A percentile compares a stretch with the other conserved stretches of the same genome.
These are phyloP conservation scores for Cephus spinipes DNA, from an alignment of 2,888 invertebrate genomes.

Conservation along the genomic window DNA sequence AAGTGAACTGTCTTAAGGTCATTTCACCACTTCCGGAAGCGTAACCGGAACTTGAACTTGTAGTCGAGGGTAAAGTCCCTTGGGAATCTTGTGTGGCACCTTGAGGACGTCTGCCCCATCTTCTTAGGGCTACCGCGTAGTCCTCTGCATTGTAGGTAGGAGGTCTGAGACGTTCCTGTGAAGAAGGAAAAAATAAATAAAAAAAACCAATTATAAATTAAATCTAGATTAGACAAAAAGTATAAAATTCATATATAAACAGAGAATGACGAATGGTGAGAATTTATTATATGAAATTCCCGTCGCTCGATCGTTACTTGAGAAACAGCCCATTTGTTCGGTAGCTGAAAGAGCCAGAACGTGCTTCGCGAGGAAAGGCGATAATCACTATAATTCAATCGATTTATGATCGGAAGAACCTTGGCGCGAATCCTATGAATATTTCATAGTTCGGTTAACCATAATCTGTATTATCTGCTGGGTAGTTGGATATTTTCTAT, in stretches of 20 bases:
- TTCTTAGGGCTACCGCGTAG: slow-evolving; percentile 82
- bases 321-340: background rate
- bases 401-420: slow-evolving; percentile 40
- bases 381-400: slow-evolving; percentile 42
- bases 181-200: background rate
- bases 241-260: background rate
- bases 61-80: slow-evolving; percentile 62
- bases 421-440: slow-evolving; percentile 35
- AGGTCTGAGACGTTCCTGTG: slow-evolving; percentile 84
- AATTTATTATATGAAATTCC: background rate
- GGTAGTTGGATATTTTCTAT: background rate
- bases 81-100: slow-evolving; percentile 63
- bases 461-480: slow-evolving; percentile 18
- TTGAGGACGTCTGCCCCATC: slow-evolving; percentile 79
- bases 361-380: slow-evolving; percentile 26
- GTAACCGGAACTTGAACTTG: slow-evolving; percentile 64
- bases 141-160: slow-evolving; percentile 93
- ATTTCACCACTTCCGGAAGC: slow-evolving; percentile 80
- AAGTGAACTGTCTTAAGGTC: slow-evolving; percentile 88
- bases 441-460: slow-evolving; percentile 27
- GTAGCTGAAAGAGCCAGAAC: background rate
- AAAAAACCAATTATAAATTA: background rate
- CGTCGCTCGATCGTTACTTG: background rate
- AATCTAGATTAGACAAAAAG: background rate
- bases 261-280: background rate